These are phyloP conservation scores for Caenorhabditis japonica DNA, from an alignment of 2,888 invertebrate species.

Conservation along the genomic window DNA sequence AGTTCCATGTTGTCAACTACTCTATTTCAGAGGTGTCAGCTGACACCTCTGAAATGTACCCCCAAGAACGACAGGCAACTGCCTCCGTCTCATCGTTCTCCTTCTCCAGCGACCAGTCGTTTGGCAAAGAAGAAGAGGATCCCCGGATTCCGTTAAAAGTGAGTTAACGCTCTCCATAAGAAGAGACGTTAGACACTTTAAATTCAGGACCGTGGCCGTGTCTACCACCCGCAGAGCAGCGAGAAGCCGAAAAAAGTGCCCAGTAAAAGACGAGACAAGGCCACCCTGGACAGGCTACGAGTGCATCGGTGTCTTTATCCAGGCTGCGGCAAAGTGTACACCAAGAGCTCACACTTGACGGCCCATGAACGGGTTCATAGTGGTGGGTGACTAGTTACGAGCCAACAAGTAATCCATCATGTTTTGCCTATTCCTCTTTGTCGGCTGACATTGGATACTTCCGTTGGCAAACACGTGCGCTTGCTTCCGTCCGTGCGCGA, in stretches of 20 bases:
- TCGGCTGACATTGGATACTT: constrained; percentile 35
- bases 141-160: constrained; percentile 39
- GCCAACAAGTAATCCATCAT: constrained; percentile 4
- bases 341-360: constrained; percentile 74
- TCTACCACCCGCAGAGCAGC: constrained; percentile 46
- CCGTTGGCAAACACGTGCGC: neutral
- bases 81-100: constrained; percentile 36
- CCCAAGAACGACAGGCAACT: constrained; percentile 17
- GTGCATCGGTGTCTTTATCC: constrained; percentile 60
- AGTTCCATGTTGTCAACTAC: constrained; percentile 14
- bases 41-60: constrained; percentile 6
- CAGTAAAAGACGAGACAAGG: constrained; percentile 50
- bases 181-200: neutral
- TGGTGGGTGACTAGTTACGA: constrained; percentile 70
- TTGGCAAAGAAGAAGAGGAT: constrained; percentile 36
- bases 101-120: constrained; percentile 38
- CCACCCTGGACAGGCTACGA: constrained; percentile 59
- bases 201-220: constrained; percentile 18
- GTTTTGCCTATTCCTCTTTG: neutral
- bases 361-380: constrained; percentile 73
- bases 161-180: too few relatives aligned
- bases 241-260: constrained; percentile 42
- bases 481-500: neutral
- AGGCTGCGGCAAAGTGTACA: constrained; percentile 75
- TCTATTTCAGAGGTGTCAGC: too few relatives aligned